These are phyloP conservation scores for Sakesphorus luctuosus DNA, from an alignment of 2,113 vertebrate species.

Conservation along the genomic window DNA sequence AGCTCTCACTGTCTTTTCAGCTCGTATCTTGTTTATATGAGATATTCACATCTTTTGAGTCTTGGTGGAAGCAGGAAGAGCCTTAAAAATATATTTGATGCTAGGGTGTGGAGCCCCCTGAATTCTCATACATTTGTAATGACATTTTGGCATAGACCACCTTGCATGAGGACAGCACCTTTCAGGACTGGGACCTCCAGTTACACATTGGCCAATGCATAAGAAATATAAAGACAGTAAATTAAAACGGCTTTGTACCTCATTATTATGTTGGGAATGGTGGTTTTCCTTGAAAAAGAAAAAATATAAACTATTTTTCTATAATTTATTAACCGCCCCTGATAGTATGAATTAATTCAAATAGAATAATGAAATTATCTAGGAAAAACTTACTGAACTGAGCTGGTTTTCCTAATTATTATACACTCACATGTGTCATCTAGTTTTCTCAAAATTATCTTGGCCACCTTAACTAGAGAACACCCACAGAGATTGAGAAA, in stretches of 20 bases:
- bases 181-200: not conserved
- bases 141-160: not conserved
- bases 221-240: not conserved
- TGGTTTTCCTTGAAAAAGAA: not conserved
- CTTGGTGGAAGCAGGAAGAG: not conserved
- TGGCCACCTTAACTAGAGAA: slow-evolving; percentile 64
- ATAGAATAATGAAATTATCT: not conserved
- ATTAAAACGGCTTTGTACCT: not conserved
- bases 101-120: not conserved
- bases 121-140: not conserved
- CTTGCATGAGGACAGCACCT: not conserved
- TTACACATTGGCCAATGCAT: not conserved
- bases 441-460: not conserved
- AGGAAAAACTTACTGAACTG: not conserved
- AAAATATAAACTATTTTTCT: not conserved
- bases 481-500: not conserved
- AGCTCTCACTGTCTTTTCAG: not conserved
- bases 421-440: too few relatives aligned
- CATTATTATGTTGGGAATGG: not conserved
- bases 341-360: not conserved
- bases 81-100: not conserved
- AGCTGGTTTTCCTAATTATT: not conserved
- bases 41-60: not conserved
- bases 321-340: not conserved
- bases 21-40: not conserved